Conservation (phyloP, 2,113 vertebrate species). For the Lamprotornis superbus region DNA sequence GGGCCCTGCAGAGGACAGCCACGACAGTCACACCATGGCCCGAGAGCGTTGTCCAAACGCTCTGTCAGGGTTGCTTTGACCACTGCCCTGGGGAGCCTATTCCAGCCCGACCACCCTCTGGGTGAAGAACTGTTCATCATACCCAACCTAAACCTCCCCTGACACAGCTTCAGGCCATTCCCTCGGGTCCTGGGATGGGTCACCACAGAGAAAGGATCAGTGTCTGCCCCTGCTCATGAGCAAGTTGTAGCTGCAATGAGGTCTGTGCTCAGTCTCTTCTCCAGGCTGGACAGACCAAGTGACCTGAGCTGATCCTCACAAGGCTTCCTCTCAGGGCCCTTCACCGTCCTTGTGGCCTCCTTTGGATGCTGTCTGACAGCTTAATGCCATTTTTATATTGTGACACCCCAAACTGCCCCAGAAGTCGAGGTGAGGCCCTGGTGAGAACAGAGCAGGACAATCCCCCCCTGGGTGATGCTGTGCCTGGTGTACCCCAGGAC, state of each 20-base stretch:
- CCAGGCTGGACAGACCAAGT: neutral
- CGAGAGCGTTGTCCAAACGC: fast-evolving
- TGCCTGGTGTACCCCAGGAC: neutral
- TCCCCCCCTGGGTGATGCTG: neutral
- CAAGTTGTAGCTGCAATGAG: fast-evolving
- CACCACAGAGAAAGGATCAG: neutral
- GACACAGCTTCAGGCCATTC: neutral
- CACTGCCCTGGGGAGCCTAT: neutral
- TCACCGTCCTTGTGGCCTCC: neutral
- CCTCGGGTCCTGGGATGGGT: fast-evolving
- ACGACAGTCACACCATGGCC: neutral
- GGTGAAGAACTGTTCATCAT: neutral
- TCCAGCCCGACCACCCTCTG: neutral
- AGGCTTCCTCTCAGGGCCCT: neutral
- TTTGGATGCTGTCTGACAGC: neutral
- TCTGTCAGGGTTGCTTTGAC: neutral
- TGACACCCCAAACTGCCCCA: neutral
- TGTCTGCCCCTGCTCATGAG: neutral
- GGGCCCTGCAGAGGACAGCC: neutral
- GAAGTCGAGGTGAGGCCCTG: fast-evolving
- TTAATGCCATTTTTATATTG: neutral
- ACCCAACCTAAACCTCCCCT: neutral
- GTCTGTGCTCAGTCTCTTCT: neutral
- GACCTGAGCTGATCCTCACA: neutral
- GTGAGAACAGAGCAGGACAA: neutral